Evolutionary conservation across 2,113 vertebrate species (phyloP), one percentile per base, ranked within the genome.

Genomic region (Sciurus niger): DNA sequence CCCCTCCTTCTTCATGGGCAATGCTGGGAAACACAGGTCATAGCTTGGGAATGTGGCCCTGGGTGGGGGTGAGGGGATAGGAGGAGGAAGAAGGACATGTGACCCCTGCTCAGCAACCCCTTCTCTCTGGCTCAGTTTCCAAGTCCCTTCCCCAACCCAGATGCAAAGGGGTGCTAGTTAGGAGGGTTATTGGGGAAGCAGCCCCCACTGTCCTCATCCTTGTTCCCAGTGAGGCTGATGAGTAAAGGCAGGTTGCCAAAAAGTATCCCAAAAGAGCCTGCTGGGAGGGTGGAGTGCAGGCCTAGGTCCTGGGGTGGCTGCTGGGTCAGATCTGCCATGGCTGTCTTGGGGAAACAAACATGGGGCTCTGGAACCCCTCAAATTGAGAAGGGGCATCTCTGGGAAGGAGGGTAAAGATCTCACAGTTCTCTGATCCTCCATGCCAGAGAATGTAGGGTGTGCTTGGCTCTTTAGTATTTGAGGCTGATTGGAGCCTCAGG

Each of bases 11-110:
- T 83, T 92, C 79, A 32, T 67, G 37, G 80, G 93, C 70, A 79
- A 7, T 77, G 74, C 90, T 87, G 79, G 93, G 91, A 94, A 97
- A 96, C 89, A 88, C 92, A 92, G 96, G 94, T 97, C 97, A 97
- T 89, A 90, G 92, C 96, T 97, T 94, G 95, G 94, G 97, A 97
- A 98, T 97, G 96, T 85, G 92, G 90, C 87, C 32, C 46, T 34
- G 40, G 86, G 51, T 2, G 0, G 40, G 76, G 76, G 53, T n/a
- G 74, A 89, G 14, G 67, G 65, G 68, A 32, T 12, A 48, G 51
- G 65, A 77, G 90, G 88, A 68, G 37, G 74, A 48, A 83, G 90
- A 46, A 70, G 43, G 37, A 82, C 89, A 76, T 6, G 60, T 91
- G 63, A 58, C 78, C 43, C 63, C 79, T 76, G 63, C 40, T 79